Conservation (phyloP, 2,113 vertebrate species). For the Pipra filicauda region DNA sequence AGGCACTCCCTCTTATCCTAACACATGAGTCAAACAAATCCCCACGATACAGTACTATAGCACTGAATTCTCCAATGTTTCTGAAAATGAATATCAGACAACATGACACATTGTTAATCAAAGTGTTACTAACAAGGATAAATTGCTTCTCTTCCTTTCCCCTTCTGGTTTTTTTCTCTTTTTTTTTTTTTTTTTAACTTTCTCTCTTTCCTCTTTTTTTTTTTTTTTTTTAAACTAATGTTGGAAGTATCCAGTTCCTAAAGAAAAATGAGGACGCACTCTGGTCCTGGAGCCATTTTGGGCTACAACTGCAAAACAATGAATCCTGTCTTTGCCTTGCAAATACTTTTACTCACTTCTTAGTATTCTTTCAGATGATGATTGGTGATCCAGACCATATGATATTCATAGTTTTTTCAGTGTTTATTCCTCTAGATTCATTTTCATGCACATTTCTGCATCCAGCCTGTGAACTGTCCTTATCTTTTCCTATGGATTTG, state of each 20-base stretch:
- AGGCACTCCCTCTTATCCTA: conserved; percentile 80
- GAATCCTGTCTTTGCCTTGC: neutral
- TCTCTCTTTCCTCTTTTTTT: no score
- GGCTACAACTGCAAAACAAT: neutral
- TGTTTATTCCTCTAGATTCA: neutral
- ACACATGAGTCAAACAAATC: conserved; percentile 60
- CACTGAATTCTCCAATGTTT: conserved; percentile 44
- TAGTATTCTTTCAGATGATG: neutral
- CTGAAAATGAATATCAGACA: conserved; percentile 39
- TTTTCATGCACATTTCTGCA: neutral
- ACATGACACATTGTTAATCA: conserved; percentile 15
- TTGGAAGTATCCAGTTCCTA: neutral
- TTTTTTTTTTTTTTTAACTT: neutral
- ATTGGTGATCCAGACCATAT: neutral
- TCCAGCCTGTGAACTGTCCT: neutral
- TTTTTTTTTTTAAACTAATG: neutral
- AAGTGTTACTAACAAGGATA: neutral
- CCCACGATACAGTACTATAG: neutral
- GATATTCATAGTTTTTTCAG: neutral
- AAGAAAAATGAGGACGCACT: neutral
- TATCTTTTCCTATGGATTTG: neutral
- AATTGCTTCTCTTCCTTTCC: neutral
- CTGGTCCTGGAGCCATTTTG: neutral
- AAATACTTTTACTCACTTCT: neutral
- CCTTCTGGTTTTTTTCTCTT: neutral